A percentile compares a stretch with the other conserved stretches of the same genome.
Evolutionary conservation across 2,113 vertebrate species (phyloP).

Genomic region (Psilopsiagon aurifrons): DNA sequence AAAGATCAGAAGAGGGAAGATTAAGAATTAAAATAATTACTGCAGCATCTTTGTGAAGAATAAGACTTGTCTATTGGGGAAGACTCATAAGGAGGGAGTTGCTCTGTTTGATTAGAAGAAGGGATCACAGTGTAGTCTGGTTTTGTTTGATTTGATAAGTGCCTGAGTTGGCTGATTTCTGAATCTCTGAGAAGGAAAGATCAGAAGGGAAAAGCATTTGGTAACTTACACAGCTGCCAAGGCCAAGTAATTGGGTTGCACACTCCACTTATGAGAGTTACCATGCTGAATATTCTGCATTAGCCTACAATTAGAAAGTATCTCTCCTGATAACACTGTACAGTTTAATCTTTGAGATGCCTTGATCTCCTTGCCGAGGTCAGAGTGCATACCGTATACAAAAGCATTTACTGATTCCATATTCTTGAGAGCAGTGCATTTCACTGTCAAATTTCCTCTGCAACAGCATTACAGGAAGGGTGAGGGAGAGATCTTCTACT

Average conservation of each 20-base stretch:
- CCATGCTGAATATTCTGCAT: background rate
- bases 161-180: background rate
- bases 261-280: background rate
- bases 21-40: background rate
- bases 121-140: background rate
- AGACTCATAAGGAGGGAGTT: background rate
- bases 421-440: background rate
- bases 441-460: background rate
- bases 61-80: background rate
- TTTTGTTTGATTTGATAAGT: background rate
- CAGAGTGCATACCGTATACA: background rate
- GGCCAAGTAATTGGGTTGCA: background rate
- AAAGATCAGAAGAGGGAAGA: background rate
- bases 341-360: background rate
- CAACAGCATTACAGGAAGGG: background rate
- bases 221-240: background rate
- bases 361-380: background rate
- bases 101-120: background rate
- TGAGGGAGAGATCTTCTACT: background rate
- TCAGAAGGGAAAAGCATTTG: background rate
- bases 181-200: background rate
- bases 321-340: background rate
- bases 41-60: background rate
- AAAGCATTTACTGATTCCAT: background rate
- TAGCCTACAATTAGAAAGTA: background rate